A percentile compares a stretch with the other conserved stretches of the same genome.
These are phyloP conservation scores for Trogon surrucura DNA, from an alignment of 2,113 vertebrate genomes.

Conservation along the genomic window DNA sequence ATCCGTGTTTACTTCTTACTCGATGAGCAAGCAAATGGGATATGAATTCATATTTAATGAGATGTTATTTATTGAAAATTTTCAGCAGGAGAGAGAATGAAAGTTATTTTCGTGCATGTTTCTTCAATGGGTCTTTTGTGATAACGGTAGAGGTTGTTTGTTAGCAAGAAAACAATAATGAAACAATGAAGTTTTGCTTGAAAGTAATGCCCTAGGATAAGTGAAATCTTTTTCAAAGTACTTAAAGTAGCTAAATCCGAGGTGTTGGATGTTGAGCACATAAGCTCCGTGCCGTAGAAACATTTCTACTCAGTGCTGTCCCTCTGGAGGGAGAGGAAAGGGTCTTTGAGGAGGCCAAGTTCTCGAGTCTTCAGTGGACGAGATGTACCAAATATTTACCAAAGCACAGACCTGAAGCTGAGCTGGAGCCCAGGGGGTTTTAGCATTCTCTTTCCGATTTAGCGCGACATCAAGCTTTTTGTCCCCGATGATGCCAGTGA, in stretches of 20 bases:
- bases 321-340: not conserved
- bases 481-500: not conserved
- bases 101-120: not conserved
- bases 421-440: not conserved
- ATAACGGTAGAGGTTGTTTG: not conserved
- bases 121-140: not conserved
- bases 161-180: not conserved
- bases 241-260: not conserved
- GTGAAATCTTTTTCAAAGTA: not conserved
- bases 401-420: not conserved
- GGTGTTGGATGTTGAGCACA: not conserved
- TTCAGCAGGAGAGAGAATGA: not conserved
- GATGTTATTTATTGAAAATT: not conserved
- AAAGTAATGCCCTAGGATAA: not conserved
- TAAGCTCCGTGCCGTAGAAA: not conserved
- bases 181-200: not conserved
- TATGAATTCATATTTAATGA: constrained; percentile 31
- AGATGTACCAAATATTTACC: not conserved
- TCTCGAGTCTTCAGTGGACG: not conserved
- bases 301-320: not conserved
- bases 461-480: not conserved
- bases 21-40: not conserved
- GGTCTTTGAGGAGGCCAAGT: not conserved
- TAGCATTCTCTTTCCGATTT: not conserved
- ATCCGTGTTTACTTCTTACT: not conserved